These are phyloP conservation scores for Chaunax sp. DNA, from an alignment of 2,797 vertebrate species.

Conservation along the genomic window DNA sequence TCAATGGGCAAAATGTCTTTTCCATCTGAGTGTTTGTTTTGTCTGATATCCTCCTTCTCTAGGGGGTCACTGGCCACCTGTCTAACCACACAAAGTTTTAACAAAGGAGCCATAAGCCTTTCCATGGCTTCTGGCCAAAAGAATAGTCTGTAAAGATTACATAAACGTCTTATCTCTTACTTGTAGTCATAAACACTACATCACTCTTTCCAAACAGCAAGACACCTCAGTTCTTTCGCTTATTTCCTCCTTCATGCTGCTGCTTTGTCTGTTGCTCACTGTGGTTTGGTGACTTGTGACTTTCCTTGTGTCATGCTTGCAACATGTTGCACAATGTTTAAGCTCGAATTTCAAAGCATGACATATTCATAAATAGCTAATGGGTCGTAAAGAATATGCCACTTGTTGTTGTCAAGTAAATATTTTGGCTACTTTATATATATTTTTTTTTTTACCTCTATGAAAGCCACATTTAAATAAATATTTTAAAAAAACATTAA, in stretches of 20 bases:
- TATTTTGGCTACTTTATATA: too few species aligned
- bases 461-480: too few species aligned
- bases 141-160: slow-evolving; percentile 2
- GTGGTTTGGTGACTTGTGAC: slow-evolving; percentile 10
- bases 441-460: too few species aligned
- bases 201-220: slow-evolving; percentile 18
- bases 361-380: slow-evolving; percentile 3
- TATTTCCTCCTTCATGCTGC: slow-evolving; percentile 38
- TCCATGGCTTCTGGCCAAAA: neutral
- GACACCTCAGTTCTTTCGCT: slow-evolving; percentile 47
- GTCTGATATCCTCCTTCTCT: slow-evolving; percentile 8
- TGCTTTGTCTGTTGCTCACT: slow-evolving; percentile 6
- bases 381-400: neutral
- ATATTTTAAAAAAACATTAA: too few species aligned
- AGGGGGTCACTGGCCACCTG: slow-evolving; percentile 9
- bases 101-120: slow-evolving; percentile 19
- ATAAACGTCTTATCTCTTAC: neutral
- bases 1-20: neutral
- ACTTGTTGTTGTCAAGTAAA: neutral
- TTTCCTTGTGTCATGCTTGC: slow-evolving; percentile 32
- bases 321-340: slow-evolving; percentile 48
- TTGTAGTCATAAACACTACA: neutral
- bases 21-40: slow-evolving; percentile 6
- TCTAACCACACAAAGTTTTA: slow-evolving; percentile 15
- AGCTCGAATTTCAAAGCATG: neutral